phyloP scores from a whole-genome alignment of 2,797 vertebrate genomes.

The Sebastes diploproa region DNA sequence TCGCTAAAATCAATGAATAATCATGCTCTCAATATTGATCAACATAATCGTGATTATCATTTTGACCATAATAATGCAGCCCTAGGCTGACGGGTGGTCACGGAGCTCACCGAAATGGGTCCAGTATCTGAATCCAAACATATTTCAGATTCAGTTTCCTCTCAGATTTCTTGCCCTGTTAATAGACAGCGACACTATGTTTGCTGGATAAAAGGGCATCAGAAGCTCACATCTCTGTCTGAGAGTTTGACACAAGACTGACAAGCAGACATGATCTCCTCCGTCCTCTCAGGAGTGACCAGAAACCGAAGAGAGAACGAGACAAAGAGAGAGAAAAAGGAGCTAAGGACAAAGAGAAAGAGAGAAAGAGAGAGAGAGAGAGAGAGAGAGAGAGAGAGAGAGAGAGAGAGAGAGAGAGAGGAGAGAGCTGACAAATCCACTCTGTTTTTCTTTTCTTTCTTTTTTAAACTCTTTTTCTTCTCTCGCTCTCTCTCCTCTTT shows the following conservation, averaged over 20 bases:
- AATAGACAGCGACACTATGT: slow-evolving; percentile 5
- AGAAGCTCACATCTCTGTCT: slow-evolving; percentile 23
- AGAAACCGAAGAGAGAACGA: slow-evolving; percentile 27
- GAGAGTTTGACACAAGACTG: slow-evolving; percentile 16
- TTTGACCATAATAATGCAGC: no score
- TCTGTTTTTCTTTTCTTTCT: slow-evolving; percentile 69
- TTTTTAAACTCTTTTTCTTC: slow-evolving; percentile 50
- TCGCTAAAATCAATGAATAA: no score
- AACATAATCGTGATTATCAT: no score
- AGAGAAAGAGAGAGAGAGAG: slow-evolving; percentile 13
- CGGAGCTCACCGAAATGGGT: not conserved
- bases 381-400: slow-evolving; percentile 30
- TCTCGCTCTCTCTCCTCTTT: slow-evolving; percentile 57
- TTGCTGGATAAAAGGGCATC: slow-evolving; percentile 15
- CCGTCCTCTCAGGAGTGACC: slow-evolving; percentile 6
- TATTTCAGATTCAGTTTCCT: not conserved
- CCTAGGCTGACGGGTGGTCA: no score
- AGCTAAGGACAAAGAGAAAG: slow-evolving; percentile 24
- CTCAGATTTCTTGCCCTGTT: not conserved
- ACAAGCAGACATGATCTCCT: not conserved
- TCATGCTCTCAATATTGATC: no score
- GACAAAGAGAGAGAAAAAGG: slow-evolving; percentile 35
- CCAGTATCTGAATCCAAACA: slow-evolving; percentile 12
- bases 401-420: not conserved
- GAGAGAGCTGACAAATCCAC: slow-evolving; percentile 73